phyloP scores from a whole-genome alignment of 37 sponge, comb jelly and placozoan genomes.

The Chondrilla cf. caribensis region DNA sequence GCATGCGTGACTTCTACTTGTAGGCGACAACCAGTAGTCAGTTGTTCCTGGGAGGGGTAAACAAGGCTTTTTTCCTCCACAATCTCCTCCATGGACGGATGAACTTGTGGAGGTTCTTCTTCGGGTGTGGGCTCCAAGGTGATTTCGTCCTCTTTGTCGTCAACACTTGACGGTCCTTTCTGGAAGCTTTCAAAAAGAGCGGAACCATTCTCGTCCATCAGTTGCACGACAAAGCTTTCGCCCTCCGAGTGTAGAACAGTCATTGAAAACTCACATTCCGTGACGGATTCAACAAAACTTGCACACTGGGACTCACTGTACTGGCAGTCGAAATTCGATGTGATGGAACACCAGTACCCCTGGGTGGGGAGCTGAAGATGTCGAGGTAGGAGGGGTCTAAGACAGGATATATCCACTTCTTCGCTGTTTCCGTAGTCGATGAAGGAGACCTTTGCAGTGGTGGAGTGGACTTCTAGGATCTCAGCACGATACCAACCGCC shows the following conservation, averaged over 20 bases:
- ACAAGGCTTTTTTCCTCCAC: background rate
- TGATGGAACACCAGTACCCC: constrained; percentile 29
- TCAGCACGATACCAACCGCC: constrained; percentile 70
- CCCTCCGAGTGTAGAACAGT: background rate
- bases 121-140: no score
- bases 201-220: background rate
- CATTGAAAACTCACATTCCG: background rate
- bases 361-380: constrained; percentile 36
- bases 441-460: constrained; percentile 35
- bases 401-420: background rate
- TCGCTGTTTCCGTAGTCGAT: constrained; percentile 80
- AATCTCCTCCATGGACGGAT: background rate
- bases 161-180: background rate
- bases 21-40: background rate
- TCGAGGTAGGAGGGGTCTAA: background rate
- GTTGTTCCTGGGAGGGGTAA: background rate
- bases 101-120: background rate
- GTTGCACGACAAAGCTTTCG: background rate
- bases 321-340: background rate
- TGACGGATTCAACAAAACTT: background rate
- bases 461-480: constrained; percentile 30
- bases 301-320: background rate
- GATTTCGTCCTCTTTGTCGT: background rate
- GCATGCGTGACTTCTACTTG: background rate
- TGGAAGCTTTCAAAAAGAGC: background rate